Evolutionary conservation across 2,797 vertebrate species (phyloP).

Genomic region (Eulemur albifrons): DNA sequence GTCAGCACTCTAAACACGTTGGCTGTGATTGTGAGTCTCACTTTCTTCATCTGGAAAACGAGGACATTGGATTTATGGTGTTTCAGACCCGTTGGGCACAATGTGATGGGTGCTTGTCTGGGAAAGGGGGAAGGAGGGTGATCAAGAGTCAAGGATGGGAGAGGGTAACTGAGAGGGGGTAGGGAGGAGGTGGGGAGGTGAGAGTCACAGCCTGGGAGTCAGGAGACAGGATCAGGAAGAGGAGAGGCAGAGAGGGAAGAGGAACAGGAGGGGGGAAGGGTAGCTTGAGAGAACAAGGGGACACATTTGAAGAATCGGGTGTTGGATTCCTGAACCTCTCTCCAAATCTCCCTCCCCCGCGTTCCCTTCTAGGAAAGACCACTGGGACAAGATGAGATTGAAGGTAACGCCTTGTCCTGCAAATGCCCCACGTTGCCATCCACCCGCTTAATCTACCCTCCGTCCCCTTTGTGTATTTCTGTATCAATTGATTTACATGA

Average conservation of each 20-base stretch:
- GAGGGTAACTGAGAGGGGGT: not conserved
- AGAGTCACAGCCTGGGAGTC: not conserved
- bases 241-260: not conserved
- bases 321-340: not conserved
- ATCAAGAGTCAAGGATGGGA: not conserved
- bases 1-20: not conserved
- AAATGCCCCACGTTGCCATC: accelerated
- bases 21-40: not conserved
- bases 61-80: accelerated
- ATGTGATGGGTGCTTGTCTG: not conserved
- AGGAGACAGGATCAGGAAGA: not conserved
- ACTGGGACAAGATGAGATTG: constrained; percentile 79
- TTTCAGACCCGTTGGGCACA: not conserved
- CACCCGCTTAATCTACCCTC: not conserved
- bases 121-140: not conserved
- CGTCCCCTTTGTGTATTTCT: not conserved
- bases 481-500: not conserved
- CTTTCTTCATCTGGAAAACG: not conserved
- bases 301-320: not conserved
- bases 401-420: constrained; percentile 69
- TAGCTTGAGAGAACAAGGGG: not conserved
- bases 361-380: constrained; percentile 72
- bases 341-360: not conserved
- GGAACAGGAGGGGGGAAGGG: not conserved
- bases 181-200: not conserved